Conservation (phyloP, 2,113 vertebrate genomes). For the Notarius quadriscutis region DNA sequence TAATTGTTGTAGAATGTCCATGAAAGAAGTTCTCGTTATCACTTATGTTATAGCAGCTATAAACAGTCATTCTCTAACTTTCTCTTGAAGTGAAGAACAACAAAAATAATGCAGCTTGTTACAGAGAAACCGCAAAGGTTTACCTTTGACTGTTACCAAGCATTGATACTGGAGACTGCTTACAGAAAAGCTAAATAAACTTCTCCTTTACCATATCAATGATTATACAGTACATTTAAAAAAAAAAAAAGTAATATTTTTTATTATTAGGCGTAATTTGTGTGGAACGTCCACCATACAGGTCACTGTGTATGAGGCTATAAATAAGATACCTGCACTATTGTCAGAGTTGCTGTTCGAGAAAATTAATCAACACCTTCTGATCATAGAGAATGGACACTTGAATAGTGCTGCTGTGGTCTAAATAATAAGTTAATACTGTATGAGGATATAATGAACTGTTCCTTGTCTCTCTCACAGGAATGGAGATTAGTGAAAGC, state of each 20-base stretch:
- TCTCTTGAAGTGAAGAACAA: not conserved
- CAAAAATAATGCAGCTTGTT: not conserved
- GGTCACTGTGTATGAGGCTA: not conserved
- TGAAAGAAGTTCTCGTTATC: no score
- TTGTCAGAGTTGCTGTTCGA: not conserved
- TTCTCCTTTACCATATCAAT: no score
- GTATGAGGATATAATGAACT: no score
- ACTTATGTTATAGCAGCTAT: not conserved
- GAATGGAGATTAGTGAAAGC: constrained; percentile 92
- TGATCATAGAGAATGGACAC: not conserved
- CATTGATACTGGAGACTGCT: not conserved
- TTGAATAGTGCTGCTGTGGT: not conserved
- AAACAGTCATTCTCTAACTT: not conserved
- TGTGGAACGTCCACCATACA: not conserved
- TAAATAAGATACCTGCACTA: no score
- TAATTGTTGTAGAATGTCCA: not conserved
- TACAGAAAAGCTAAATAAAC: not conserved
- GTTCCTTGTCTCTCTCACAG: constrained; percentile 66
- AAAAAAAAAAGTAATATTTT: no score
- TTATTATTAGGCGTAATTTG: no score
- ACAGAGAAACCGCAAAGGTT: not conserved
- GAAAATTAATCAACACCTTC: not conserved
- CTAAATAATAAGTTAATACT: not conserved
- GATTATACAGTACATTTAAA: no score
- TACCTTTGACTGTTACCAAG: not conserved